These are phyloP conservation scores for Aricia agestis DNA, from an alignment of 1,140 invertebrate genomes.

Conservation along the genomic window DNA sequence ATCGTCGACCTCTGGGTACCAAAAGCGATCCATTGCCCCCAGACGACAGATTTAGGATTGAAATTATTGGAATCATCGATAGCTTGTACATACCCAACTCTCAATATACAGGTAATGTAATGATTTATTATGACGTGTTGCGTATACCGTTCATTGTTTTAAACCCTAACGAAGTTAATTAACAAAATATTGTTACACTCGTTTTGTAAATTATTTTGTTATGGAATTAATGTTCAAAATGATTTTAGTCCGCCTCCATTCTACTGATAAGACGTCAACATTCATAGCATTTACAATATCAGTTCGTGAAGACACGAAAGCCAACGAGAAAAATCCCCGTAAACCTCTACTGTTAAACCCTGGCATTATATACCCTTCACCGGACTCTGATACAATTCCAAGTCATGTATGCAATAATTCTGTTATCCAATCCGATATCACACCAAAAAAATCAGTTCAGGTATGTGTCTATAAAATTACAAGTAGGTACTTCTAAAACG, in stretches of 20 bases:
- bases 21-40: conserved; percentile 51
- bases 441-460: conserved; percentile 53
- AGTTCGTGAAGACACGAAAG: conserved; percentile 40
- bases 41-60: conserved; percentile 53
- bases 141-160: too few species aligned
- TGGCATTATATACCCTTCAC: conserved; percentile 38
- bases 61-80: conserved; percentile 43
- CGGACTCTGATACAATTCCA: conserved; percentile 34
- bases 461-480: conserved; percentile 28
- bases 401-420: conserved; percentile 53
- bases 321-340: conserved; percentile 50
- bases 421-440: conserved; percentile 54
- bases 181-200: too few species aligned
- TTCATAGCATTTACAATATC: conserved; percentile 66
- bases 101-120: conserved; percentile 46
- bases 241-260: conserved; percentile 45
- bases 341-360: conserved; percentile 47
- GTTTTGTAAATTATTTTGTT: neutral
- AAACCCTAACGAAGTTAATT: too few species aligned
- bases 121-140: neutral
- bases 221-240: neutral
- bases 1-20: conserved; percentile 46
- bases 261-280: conserved; percentile 42
- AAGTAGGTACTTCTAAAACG: too few species aligned
- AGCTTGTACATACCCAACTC: conserved; percentile 48